Evolutionary conservation across 2,797 vertebrate species (phyloP).

Genomic region (Sebastes aleutianus): DNA sequence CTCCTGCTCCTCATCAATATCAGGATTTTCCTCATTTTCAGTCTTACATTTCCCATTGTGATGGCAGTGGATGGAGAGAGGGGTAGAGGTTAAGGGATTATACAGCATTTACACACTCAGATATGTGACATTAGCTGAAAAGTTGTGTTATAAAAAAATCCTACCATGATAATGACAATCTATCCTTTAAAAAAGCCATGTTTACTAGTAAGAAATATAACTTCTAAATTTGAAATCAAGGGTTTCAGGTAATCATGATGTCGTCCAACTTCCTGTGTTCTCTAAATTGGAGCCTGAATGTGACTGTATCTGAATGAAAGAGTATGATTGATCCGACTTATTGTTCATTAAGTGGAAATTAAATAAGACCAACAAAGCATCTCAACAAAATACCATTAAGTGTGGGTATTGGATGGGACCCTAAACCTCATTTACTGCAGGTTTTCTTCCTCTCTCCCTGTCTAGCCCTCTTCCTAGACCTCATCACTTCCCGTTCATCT

Average conservation of each 20-base stretch:
- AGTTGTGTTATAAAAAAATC: neutral
- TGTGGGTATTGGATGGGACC: neutral
- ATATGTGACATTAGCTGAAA: neutral
- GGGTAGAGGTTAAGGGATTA: conserved; percentile 33
- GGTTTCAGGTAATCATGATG: neutral
- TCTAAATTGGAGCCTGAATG: neutral
- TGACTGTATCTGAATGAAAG: neutral
- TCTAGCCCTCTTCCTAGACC: neutral
- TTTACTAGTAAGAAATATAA: neutral
- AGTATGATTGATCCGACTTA: neutral
- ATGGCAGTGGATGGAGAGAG: conserved; percentile 56
- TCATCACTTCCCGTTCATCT: conserved; percentile 2
- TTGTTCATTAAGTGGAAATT: neutral
- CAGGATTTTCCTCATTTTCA: conserved; percentile 59
- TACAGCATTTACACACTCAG: conserved; percentile 7
- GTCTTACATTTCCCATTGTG: conserved; percentile 67
- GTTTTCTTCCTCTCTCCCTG: neutral
- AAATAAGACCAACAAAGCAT: neutral
- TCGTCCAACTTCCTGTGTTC: neutral
- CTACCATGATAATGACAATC: neutral
- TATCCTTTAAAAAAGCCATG: neutral
- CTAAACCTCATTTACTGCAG: neutral
- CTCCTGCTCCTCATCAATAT: conserved; percentile 65
- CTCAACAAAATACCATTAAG: neutral
- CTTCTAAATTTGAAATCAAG: neutral